Conservation (phyloP, 2,888 invertebrate species). For the Leucania comma region DNA sequence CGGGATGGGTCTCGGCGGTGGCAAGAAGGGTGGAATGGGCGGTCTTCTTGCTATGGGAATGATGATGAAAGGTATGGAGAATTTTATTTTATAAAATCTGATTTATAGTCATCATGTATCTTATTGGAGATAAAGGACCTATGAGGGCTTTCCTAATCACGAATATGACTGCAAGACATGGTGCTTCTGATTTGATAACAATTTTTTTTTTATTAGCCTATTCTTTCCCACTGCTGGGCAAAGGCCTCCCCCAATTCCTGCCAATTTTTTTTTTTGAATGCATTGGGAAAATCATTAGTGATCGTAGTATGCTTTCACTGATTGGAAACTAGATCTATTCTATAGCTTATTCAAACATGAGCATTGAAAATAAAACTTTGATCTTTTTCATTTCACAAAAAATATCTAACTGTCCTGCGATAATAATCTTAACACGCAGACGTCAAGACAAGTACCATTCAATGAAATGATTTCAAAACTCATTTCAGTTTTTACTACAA, state of each 20-base stretch:
- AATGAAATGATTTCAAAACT: background rate
- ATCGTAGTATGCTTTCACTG: background rate
- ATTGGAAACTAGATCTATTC: too few species aligned
- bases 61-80: slow-evolving; percentile 91
- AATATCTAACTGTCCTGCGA: background rate
- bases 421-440: background rate
- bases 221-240: too few species aligned
- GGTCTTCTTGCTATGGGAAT: slow-evolving; percentile 89
- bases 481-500: slow-evolving; percentile 4
- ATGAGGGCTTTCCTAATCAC: too few species aligned
- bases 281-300: background rate
- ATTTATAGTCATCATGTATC: too few species aligned
- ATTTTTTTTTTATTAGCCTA: too few species aligned
- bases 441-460: background rate
- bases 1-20: slow-evolving; percentile 76
- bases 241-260: too few species aligned
- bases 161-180: too few species aligned
- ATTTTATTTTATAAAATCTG: background rate
- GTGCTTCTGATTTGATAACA: too few species aligned
- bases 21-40: slow-evolving; percentile 86
- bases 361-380: background rate
- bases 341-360: background rate
- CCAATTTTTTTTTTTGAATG: too few species aligned
- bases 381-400: background rate
- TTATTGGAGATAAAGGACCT: too few species aligned